Conservation (phyloP, 2,888 invertebrate genomes). For the Sminthurides aquaticus region DNA sequence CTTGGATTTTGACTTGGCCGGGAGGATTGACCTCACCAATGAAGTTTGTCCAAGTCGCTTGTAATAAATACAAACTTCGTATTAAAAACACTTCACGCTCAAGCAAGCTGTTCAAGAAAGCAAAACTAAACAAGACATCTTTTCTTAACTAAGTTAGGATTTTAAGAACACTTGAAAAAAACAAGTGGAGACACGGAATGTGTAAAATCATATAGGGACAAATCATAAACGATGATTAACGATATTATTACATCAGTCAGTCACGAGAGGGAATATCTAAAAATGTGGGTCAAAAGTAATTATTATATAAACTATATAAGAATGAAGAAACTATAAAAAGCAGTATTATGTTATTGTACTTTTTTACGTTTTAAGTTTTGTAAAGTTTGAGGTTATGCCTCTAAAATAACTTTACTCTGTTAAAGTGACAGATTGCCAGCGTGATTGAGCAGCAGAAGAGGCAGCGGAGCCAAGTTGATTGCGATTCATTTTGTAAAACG, state of each 20-base stretch:
- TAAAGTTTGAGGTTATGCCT: not conserved
- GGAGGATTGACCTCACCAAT: conserved; percentile 37
- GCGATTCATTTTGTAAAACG: conserved; percentile 20
- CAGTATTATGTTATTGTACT: not conserved
- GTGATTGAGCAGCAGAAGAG: conserved; percentile 3
- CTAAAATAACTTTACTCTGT: not conserved
- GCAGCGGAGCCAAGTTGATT: conserved; percentile 15
- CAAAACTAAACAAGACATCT: too few species aligned
- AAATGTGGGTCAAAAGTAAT: too few species aligned
- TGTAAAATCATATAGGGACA: too few species aligned
- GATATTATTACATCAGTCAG: too few species aligned
- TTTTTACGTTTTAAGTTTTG: not conserved
- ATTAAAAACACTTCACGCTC: conserved; percentile 21
- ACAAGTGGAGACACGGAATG: not conserved
- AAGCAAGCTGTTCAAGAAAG: conserved; percentile 6
- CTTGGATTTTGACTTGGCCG: conserved; percentile 42
- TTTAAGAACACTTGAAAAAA: too few species aligned
- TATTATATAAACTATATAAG: too few species aligned
- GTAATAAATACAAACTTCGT: conserved; percentile 22
- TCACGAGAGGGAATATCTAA: too few species aligned
- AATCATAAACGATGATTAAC: too few species aligned
- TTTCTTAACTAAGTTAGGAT: too few species aligned
- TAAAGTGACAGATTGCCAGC: not conserved
- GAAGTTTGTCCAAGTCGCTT: conserved; percentile 41
- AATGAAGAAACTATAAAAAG: not conserved